phyloP scores from a whole-genome alignment of 2,888 invertebrate species.

The Teleiodes luculella region DNA sequence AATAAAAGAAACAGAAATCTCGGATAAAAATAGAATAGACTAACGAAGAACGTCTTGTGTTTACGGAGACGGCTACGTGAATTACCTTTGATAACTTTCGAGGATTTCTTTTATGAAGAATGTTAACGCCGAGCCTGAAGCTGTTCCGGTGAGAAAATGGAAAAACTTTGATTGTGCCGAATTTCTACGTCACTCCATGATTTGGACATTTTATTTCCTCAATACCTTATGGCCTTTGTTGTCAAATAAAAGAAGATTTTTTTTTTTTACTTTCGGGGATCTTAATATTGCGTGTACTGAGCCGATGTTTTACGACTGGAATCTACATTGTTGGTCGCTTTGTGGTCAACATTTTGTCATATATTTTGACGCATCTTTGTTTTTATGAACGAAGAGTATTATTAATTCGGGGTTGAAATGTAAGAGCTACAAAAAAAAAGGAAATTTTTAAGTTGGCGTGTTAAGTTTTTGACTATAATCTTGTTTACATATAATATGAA shows the following conservation, averaged over 20 bases:
- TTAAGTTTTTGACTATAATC: too few relatives aligned
- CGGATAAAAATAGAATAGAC: too few relatives aligned
- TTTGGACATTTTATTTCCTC: constrained; percentile 48
- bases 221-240: constrained; percentile 4
- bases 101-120: constrained; percentile 34
- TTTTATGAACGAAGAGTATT: too few relatives aligned
- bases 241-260: constrained; percentile 5
- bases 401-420: too few relatives aligned
- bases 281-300: background rate
- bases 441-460: too few relatives aligned
- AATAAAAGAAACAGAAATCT: constrained; percentile 20
- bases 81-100: constrained; percentile 34
- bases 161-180: constrained; percentile 70
- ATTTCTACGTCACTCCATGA: constrained; percentile 64
- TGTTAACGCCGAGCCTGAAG: constrained; percentile 42
- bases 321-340: background rate
- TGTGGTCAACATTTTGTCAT: background rate
- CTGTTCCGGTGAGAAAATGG: constrained; percentile 59
- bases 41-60: constrained; percentile 30
- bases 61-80: background rate
- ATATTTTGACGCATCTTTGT: too few relatives aligned
- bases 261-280: background rate
- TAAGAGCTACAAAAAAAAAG: too few relatives aligned
- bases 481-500: too few relatives aligned
- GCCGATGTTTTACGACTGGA: background rate